Evolutionary conservation across 2,888 invertebrate species (phyloP).

Genomic region (Griposia aprilina): DNA sequence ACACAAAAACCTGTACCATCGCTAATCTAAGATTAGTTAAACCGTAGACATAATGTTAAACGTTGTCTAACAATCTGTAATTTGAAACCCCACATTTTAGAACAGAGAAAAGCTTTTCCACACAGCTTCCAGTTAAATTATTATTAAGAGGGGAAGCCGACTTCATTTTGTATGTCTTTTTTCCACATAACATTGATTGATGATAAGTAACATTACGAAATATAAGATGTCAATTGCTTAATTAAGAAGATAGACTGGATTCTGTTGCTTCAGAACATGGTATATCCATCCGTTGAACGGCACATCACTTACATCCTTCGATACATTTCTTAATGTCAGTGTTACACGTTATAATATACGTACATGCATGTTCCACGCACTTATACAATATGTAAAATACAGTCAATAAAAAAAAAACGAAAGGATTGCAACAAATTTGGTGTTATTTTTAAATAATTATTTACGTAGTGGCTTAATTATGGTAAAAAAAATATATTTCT

Average conservation of each 20-base stretch:
- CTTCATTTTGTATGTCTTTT: conserved; percentile 21
- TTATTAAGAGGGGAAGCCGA: conserved; percentile 16
- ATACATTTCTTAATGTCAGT: conserved; percentile 65
- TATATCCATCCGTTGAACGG: conserved; percentile 65
- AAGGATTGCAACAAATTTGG: not conserved
- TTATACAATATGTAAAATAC: not conserved
- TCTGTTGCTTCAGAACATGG: conserved; percentile 44
- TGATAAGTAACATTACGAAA: conserved; percentile 41
- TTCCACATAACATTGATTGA: conserved; percentile 35
- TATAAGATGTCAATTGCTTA: conserved; percentile 55
- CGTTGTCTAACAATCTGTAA: conserved; percentile 61
- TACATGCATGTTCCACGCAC: conserved; percentile 3
- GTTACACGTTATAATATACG: conserved; percentile 25
- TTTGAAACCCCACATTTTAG: conserved; percentile 49
- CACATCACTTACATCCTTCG: conserved; percentile 66
- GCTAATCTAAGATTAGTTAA: conserved; percentile 55
- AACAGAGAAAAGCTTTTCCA: conserved; percentile 46
- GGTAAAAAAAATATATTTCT: not conserved
- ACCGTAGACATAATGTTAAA: conserved; percentile 40
- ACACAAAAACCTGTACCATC: conserved; percentile 43
- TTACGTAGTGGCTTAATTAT: not conserved
- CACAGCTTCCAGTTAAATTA: conserved; percentile 26
- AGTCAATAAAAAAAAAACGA: not conserved
- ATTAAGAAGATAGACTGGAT: conserved; percentile 69
- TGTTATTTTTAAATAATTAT: no score